phyloP scores from a whole-genome alignment of 2,113 vertebrate species.

The Rhinichthys klamathensis region DNA sequence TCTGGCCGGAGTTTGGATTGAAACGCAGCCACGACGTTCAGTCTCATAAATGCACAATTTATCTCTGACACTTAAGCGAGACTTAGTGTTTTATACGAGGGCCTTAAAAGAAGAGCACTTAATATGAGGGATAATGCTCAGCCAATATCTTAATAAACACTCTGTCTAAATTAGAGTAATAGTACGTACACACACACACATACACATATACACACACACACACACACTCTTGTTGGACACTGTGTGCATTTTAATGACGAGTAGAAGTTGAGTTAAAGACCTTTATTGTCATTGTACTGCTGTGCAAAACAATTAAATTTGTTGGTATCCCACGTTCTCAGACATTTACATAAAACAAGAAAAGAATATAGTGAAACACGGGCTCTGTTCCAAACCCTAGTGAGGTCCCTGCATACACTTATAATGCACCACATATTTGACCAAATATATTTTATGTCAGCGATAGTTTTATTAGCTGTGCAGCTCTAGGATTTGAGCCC shows the following conservation, averaged over 20 bases:
- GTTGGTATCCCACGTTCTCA: too few relatives aligned
- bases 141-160: slow-evolving; percentile 42
- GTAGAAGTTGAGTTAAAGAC: background rate
- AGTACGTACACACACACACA: background rate
- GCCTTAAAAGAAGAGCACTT: background rate
- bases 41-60: slow-evolving; percentile 12
- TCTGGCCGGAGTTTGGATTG: background rate
- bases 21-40: background rate
- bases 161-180: background rate
- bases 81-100: background rate
- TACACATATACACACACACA: background rate
- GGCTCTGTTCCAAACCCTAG: background rate
- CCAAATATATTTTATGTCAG: too few relatives aligned
- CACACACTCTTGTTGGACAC: background rate
- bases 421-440: too few relatives aligned
- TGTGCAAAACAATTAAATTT: too few relatives aligned
- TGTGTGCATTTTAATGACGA: background rate
- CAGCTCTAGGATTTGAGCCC: too few relatives aligned
- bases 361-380: background rate
- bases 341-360: too few relatives aligned
- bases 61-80: slow-evolving; percentile 6
- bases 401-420: background rate
- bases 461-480: too few relatives aligned
- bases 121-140: slow-evolving; percentile 32
- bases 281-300: too few relatives aligned